These are phyloP conservation scores for Caenorhabditis panamensis DNA, from an alignment of 2,888 invertebrate genomes.

Conservation along the genomic window DNA sequence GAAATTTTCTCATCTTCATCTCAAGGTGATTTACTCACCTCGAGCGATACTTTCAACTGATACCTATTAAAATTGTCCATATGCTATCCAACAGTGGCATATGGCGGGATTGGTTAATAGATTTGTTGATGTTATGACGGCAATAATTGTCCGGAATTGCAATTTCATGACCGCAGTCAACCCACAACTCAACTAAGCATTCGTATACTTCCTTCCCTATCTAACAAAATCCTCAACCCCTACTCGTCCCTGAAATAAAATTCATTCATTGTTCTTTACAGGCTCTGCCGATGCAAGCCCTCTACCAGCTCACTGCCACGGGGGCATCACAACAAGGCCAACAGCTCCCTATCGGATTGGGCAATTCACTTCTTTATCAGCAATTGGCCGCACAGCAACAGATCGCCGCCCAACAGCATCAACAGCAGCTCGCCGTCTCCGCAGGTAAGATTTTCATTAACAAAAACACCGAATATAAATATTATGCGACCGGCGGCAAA, in stretches of 20 bases:
- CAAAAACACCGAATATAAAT: too few species aligned
- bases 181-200: too few species aligned
- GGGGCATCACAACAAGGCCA: conserved; percentile 48
- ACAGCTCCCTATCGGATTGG: conserved; percentile 52
- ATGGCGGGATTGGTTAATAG: conserved; percentile 46
- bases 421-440: conserved; percentile 65
- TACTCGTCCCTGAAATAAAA: background rate
- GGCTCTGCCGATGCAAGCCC: conserved; percentile 70
- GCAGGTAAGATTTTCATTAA: conserved; percentile 51
- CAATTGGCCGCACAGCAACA: conserved; percentile 65
- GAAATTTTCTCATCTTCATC: conserved; percentile 26
- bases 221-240: conserved; percentile 1
- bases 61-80: conserved; percentile 6
- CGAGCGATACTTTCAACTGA: background rate
- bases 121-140: conserved; percentile 51
- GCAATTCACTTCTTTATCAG: conserved; percentile 59
- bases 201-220: background rate
- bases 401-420: conserved; percentile 65
- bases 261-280: conserved; percentile 46
- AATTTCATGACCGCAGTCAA: too few species aligned
- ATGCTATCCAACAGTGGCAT: conserved; percentile 17
- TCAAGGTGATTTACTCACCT: conserved; percentile 26
- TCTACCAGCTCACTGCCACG: conserved; percentile 67
- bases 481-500: too few species aligned
- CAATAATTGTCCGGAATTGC: conserved; percentile 34